phyloP scores from a whole-genome alignment of 37 sponge, comb jelly and placozoan species.

The Mnemiopsis leidyi region DNA sequence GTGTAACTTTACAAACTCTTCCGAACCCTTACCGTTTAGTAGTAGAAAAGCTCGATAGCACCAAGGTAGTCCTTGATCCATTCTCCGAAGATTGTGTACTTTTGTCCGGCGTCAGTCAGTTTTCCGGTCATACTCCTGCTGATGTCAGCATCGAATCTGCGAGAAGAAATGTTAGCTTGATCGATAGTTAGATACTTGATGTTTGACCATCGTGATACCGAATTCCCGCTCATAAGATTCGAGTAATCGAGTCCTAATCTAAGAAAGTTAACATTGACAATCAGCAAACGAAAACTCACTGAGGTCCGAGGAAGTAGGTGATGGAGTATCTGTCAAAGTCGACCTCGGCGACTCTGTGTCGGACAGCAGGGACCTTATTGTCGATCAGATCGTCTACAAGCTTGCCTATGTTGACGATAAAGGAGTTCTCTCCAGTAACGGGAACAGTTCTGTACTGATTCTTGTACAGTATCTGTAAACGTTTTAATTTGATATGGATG shows the following conservation, averaged over 20 bases:
- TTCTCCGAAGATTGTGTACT: conserved; percentile 56
- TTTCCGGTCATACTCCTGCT: conserved; percentile 10
- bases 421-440: neutral
- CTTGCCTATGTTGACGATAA: conserved; percentile 47
- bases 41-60: conserved; percentile 46
- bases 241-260: too few species aligned
- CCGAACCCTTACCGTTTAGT: neutral
- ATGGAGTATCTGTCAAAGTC: conserved; percentile 60
- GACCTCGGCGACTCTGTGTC: conserved; percentile 7
- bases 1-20: too few species aligned
- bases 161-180: neutral
- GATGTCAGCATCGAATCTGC: conserved; percentile 55
- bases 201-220: neutral
- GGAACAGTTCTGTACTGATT: neutral
- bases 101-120: neutral
- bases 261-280: neutral
- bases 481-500: neutral
- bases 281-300: neutral
- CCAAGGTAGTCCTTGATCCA: conserved; percentile 61
- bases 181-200: neutral
- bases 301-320: conserved; percentile 55
- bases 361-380: neutral
- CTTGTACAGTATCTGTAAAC: conserved; percentile 16
- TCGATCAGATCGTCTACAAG: conserved; percentile 34
- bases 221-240: too few species aligned